Evolutionary conservation across 1,140 invertebrate species (phyloP).

Genomic region (Trypoxylus dichotomus): DNA sequence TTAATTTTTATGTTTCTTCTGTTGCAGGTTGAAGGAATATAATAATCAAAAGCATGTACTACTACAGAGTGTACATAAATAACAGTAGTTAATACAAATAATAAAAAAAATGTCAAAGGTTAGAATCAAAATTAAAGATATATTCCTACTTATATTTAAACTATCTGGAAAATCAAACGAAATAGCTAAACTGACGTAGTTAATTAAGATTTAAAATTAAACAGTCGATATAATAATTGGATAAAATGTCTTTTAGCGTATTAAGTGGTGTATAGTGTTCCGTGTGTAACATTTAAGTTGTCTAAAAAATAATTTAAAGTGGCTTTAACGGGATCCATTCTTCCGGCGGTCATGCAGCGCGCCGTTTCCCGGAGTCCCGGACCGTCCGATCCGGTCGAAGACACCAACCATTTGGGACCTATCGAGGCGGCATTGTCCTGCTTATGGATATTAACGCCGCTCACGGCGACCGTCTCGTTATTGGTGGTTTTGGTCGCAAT

Average conservation of each 20-base stretch:
- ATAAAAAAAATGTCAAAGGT: not conserved
- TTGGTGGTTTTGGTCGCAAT: conserved; percentile 66
- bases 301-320: conserved; percentile 6
- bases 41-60: not conserved
- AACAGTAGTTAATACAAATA: too few species aligned
- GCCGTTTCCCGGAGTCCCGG: conserved; percentile 39
- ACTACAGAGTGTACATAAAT: too few species aligned
- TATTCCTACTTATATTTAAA: not conserved
- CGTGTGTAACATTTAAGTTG: not conserved
- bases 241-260: not conserved
- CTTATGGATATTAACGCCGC: conserved; percentile 66
- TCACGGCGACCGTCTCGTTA: conserved; percentile 65
- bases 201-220: not conserved
- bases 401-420: conserved; percentile 50
- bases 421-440: conserved; percentile 61
- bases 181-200: not conserved
- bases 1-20: too few species aligned
- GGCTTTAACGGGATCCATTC: conserved; percentile 14
- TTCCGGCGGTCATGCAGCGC: conserved; percentile 42
- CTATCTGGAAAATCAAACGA: not conserved
- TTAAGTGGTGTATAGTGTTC: not conserved
- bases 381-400: conserved; percentile 36
- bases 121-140: not conserved
- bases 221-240: not conserved
- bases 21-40: not conserved